Base-by-base conservation (phyloP, 2,113 vertebrate species). In the Clupea harengus region DNA sequence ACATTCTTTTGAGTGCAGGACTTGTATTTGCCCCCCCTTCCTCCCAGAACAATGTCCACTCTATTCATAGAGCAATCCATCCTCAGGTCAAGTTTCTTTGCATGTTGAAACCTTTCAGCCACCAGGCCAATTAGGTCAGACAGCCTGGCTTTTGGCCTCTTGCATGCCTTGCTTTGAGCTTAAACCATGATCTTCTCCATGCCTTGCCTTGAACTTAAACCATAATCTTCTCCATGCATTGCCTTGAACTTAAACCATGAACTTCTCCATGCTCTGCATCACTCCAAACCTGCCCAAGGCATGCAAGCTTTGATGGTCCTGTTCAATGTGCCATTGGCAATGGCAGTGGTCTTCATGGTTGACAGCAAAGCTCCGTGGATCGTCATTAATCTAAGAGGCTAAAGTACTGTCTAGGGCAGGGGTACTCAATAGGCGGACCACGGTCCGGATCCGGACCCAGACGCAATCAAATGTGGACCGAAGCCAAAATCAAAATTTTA, bases 1-100 rank as follows among this genome's bases (percentile, higher is more conserved):
- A 88, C 13, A 86, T 20, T 22, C 45, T 75, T 83, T 87, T 86
- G 84, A 89, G 75, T 64, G 25, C 7, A 39, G 39, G 39, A 86
- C 47, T 45, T 86, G 82, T 52, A 82, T 57, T 22, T 28, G 11
- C 72, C 28, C 10, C 25, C 2, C 10, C 10, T 28, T 6, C 32
- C 32, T 50, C 72, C 84, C 82, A 60, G 64, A 89, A 89, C 81
- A 89, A 88, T n/a, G 85, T 87, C 86, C 82, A 28, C 64, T 81
- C 81, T 91, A 13, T 88, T 89, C 32, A 28, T 85, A 64, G 49
- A 47, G 49, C n/a, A 47, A 92, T 92, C 84, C 83, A 85, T 91
- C 89, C 87, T 89, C 72, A 45, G 81, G 46, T 54, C 22, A 81
- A 60, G 83, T 88, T 88, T 72, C 75, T 78, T 86, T 85, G 86